Evolutionary conservation across 64 coral and sea anemone genomes (phyloP), one percentile per base, ranked within the genome.

Genomic region (Montipora efflorescens): DNA sequence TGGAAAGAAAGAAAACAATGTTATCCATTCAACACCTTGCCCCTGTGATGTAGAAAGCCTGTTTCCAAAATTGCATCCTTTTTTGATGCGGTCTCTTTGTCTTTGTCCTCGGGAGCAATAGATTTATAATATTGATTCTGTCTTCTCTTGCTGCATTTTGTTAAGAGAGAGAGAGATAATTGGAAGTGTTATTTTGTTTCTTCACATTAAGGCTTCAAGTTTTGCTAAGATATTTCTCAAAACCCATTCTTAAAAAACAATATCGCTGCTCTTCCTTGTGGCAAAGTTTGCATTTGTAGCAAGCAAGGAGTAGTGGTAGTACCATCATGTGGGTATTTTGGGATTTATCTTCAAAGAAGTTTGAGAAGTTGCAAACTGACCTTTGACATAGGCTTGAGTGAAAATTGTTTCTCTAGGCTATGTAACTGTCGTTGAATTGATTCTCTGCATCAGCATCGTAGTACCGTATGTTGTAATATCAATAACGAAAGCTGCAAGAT

Each of bases 11-110:
- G 47, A 95, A 57, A 78, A 80, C 59, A 51, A 20, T 78, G 47
- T 95, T 90, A 88, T 86, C 90, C 59, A 95, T 78, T 83, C 76
- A 95, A 78, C 93, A 86, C 83, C 88, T 95, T 90, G 93, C 82
- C 88, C 83, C 83, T 18, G 52, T 8, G 43, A 69, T 28, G 53
- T 14, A 83, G 83, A 83, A 52, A 59, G 68, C 72, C 16, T 62
- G 19, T 53, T 88, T 6, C 12, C 19, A 21, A 18, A 67, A 80
- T 59, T 51, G 18, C 7, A 51, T 0, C 7, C 4, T 22, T 8
- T 57, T 8, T 9, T 10, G 19, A 47, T 18, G 3, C 4, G 4
- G 52, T 11, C 46, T 25, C 4, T 19, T 84, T 36, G 36, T 36
- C 28, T 28, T 67, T 7, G 36, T 14, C 28, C 28, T 5, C 48